Base-by-base conservation (phyloP, 2,113 vertebrate genomes). In the Acrocephalus kingi region DNA sequence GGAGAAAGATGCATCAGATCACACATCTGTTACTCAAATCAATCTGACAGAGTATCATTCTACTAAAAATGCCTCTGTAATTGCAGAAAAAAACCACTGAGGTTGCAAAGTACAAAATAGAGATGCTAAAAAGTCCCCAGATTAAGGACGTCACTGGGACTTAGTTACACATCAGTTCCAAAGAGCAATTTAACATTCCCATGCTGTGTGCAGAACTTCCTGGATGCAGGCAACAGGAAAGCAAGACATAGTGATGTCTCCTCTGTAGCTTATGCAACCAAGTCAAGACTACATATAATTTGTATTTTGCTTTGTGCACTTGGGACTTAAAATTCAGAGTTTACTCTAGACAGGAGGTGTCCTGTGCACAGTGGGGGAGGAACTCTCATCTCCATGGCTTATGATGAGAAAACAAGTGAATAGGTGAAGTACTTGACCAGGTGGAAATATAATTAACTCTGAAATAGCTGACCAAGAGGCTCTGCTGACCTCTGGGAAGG, bases 1-100 rank as follows among this genome's bases (percentile, higher is more conserved):
- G 61, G 20, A 83, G 37, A 90, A 93, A 66, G 68, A 84, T 35
- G 30, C 10, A 74, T 92, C 52, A 71, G 51, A 51, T 82, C 63
- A 59, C 54, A 85, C 11, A 56, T 75, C 52, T 90, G 46, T 78
- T 84, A 64, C 15, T 95, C 79, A 71, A 76, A 63, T 55, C 51
- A 69, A 37, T 33, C 55, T 80, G 68, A 30, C 12, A 41, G 10
- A 33, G 48, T 51, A 62, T 63, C 28, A 5, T 83, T 84, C 51
- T 67, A 46, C 17, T 66, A 66, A 19, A 52, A 25, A 41, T 20
- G 35, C 25, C 67, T n/a, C 81, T 62, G n/a, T 69, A 89, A 85
- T 14, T 69, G 35, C 5, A 83, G 51, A 63, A 91, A 10, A 83
- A 45, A 16, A 48, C 43, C 24, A 63, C 0, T 77, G 35, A 69